Conservation (phyloP, 2,888 invertebrate species). For the Torymus auratus region DNA sequence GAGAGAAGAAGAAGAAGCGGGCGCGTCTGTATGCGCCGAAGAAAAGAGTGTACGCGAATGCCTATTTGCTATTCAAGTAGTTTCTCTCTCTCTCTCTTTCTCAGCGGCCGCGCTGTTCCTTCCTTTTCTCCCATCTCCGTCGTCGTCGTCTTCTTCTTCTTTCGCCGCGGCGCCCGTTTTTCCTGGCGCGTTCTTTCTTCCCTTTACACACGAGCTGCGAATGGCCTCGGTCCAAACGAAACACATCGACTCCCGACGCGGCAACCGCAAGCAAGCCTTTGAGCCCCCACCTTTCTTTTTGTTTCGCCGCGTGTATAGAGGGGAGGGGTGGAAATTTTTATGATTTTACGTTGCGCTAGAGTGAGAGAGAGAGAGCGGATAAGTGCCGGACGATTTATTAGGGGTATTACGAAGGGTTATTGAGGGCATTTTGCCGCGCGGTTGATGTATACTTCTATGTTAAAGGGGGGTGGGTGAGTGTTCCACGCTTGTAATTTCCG, state of each 20-base stretch:
- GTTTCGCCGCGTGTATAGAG: neutral
- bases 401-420: conserved; percentile 7
- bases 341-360: neutral
- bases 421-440: neutral
- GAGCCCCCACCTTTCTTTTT: neutral
- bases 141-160: neutral
- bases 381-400: conserved; percentile 29
- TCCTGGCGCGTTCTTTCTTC: neutral
- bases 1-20: too few relatives aligned
- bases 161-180: too few relatives aligned
- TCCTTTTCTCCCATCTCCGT: conserved; percentile 11
- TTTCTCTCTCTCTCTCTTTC: conserved; percentile 46
- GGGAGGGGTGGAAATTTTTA: conserved; percentile 21
- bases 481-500: conserved; percentile 1
- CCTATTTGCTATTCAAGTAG: conserved; percentile 68
- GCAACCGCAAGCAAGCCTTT: neutral
- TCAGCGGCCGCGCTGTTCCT: conserved; percentile 57
- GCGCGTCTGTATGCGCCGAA: neutral
- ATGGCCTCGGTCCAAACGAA: conserved; percentile 49
- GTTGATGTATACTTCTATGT: conserved; percentile 11
- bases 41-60: conserved; percentile 53
- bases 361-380: too few relatives aligned
- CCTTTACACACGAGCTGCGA: conserved; percentile 22
- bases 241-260: conserved; percentile 12
- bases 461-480: neutral